These are phyloP conservation scores for Lasiommata megera DNA, from an alignment of 2,888 invertebrate species.

Conservation along the genomic window DNA sequence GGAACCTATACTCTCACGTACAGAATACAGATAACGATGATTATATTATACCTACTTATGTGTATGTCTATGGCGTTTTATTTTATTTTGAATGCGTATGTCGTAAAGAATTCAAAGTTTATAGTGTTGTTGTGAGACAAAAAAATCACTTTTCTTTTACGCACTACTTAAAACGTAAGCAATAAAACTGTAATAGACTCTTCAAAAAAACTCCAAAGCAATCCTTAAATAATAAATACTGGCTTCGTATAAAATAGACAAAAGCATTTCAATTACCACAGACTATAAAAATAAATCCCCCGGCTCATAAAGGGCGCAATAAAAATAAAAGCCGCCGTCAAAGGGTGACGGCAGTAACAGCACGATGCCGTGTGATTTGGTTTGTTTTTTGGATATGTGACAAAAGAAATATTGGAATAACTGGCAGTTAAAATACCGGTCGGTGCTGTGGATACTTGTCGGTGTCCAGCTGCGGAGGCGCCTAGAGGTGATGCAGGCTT, in stretches of 20 bases:
- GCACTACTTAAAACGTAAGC: conserved; percentile 6
- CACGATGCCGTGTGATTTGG: conserved; percentile 2
- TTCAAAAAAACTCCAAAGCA: conserved; percentile 21
- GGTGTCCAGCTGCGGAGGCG: neutral
- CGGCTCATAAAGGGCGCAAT: conserved; percentile 36
- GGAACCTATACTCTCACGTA: too few species aligned
- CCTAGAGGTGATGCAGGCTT: neutral
- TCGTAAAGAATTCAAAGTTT: too few species aligned
- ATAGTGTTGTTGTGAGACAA: neutral
- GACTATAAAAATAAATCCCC: conserved; percentile 32
- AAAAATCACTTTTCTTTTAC: neutral
- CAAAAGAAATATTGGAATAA: conserved; percentile 16
- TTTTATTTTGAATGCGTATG: too few species aligned
- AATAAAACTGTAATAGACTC: conserved; percentile 21
- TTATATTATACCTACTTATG: too few species aligned
- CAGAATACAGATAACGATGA: too few species aligned
- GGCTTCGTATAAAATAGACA: conserved; percentile 26
- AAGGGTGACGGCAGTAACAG: conserved; percentile 27
- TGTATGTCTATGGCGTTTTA: too few species aligned
- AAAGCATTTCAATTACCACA: conserved; percentile 36
- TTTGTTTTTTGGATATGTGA: conserved; percentile 15
- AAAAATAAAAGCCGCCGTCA: conserved; percentile 41
- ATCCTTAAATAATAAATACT: conserved; percentile 23
- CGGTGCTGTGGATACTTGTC: neutral
- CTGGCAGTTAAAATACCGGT: neutral